Percentiles rank a stretch among this genome's conserved stretches.
Conservation (phyloP, 2,113 vertebrate genomes). For the Hucho hucho region DNA sequence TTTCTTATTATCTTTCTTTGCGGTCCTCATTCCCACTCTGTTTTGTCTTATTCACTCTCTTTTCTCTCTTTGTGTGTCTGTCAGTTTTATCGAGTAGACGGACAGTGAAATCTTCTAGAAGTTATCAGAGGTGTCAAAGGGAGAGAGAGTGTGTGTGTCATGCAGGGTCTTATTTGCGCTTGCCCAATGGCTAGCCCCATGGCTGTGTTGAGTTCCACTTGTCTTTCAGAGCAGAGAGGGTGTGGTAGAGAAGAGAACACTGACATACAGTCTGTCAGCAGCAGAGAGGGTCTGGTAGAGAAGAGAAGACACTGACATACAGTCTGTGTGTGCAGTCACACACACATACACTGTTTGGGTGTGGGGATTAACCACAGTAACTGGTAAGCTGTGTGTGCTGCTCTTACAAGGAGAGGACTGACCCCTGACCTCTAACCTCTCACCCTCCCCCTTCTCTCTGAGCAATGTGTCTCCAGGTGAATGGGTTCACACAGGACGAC, state of each 20-base stretch:
- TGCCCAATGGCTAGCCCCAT: background rate
- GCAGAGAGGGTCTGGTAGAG: background rate
- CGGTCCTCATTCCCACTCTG: slow-evolving; percentile 24
- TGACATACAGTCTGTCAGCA: background rate
- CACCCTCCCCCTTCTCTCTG: slow-evolving; percentile 6
- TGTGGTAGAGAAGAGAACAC: background rate
- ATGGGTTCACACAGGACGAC: slow-evolving; percentile 48
- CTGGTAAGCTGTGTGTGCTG: background rate
- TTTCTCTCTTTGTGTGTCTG: no score
- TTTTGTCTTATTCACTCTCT: background rate
- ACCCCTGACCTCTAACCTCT: slow-evolving; percentile 50
- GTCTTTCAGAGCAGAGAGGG: background rate
- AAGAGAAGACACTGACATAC: background rate
- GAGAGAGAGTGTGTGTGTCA: no score
- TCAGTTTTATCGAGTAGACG: no score
- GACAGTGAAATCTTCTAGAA: no score
- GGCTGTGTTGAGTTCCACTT: background rate
- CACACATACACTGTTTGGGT: background rate
- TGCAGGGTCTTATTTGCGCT: background rate
- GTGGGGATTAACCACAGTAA: no score
- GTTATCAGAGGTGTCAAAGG: background rate
- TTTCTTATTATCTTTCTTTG: slow-evolving; percentile 17
- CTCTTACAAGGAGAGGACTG: slow-evolving; percentile 45
- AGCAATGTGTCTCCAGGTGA: slow-evolving; percentile 56
- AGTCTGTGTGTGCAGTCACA: background rate